These are phyloP conservation scores for Regulus satrapa DNA, from an alignment of 2,113 vertebrate species.

Conservation along the genomic window DNA sequence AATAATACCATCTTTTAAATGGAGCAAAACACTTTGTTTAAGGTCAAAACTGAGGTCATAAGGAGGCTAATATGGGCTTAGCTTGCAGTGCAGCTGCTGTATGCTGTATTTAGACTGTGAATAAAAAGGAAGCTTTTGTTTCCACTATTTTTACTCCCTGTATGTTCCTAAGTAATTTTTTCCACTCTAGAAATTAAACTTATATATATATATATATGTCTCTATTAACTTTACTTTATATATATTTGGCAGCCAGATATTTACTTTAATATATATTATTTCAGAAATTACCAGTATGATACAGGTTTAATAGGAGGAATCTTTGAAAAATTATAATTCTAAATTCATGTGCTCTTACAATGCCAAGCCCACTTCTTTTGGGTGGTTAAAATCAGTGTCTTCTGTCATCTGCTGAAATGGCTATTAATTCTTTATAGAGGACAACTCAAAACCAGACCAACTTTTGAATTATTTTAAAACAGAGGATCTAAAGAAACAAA, in stretches of 20 bases:
- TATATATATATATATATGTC: rapidly evolving
- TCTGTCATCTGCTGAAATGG: background rate
- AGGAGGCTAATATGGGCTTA: slow-evolving; percentile 38
- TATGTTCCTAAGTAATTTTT: background rate
- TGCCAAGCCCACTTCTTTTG: background rate
- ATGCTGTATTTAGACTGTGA: slow-evolving; percentile 15
- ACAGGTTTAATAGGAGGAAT: background rate
- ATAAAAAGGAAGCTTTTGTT: slow-evolving; percentile 49
- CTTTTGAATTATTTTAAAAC: background rate
- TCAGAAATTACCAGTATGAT: background rate
- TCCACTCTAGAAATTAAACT: background rate
- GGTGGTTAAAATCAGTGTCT: background rate
- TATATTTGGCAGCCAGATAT: background rate
- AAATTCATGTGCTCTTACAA: background rate
- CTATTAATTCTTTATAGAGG: background rate
- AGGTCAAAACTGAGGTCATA: slow-evolving; percentile 46
- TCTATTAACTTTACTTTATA: background rate
- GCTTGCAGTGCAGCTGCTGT: slow-evolving; percentile 13
- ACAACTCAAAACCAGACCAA: background rate
- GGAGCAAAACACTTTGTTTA: background rate
- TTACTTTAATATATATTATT: background rate
- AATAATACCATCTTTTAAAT: background rate
- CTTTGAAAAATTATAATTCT: background rate
- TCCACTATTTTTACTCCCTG: background rate
- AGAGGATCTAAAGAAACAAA: background rate